A percentile compares a stretch with the other conserved stretches of the same genome.
phyloP scores from a whole-genome alignment of 2,797 vertebrate species.

The Carduelis carduelis region DNA sequence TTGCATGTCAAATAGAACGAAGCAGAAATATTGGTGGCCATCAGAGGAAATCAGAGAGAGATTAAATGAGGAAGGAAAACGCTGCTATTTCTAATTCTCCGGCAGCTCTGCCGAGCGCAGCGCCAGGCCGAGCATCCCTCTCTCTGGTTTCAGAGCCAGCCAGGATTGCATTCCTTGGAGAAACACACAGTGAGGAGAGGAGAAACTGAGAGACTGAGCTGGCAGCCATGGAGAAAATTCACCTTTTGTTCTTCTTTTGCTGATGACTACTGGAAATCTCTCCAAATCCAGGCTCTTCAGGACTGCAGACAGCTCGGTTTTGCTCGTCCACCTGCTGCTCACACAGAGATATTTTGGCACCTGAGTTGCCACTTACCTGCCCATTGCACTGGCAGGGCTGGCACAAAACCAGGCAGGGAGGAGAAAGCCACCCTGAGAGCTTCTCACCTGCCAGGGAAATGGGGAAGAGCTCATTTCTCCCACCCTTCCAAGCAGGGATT shows the following conservation, averaged over 20 bases:
- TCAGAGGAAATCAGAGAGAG: background rate
- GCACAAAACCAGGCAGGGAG: background rate
- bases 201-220: background rate
- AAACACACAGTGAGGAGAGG: fast-evolving
- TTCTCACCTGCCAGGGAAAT: background rate
- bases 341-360: background rate
- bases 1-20: background rate
- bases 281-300: background rate
- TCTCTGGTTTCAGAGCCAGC: background rate
- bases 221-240: background rate
- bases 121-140: fast-evolving
- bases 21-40: background rate
- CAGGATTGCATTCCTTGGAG: background rate
- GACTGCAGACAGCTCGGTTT: background rate
- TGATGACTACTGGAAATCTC: background rate
- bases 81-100: background rate
- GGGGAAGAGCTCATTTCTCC: background rate
- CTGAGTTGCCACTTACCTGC: background rate
- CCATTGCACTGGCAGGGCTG: background rate
- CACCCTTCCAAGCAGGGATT: background rate
- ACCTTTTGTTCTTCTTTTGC: background rate
- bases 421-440: background rate
- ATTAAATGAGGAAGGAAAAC: fast-evolving
- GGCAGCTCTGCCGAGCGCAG: background rate
- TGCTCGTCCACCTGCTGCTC: background rate